Percentiles rank a stretch among this genome's conserved stretches.
Conservation (phyloP, 2,113 vertebrate species). For the Cathartes aura region DNA sequence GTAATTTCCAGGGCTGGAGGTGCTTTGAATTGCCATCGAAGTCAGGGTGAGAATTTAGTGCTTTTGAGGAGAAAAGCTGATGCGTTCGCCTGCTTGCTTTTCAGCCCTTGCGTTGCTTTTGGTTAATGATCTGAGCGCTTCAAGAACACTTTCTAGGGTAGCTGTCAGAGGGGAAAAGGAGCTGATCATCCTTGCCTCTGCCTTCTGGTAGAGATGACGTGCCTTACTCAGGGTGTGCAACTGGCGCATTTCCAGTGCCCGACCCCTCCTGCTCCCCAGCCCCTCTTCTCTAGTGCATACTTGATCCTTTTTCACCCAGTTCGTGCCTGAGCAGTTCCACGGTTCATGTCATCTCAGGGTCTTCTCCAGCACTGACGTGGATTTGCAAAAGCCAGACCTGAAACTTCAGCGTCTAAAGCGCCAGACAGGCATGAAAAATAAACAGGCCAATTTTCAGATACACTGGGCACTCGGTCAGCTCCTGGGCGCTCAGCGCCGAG, state of each 20-base stretch:
- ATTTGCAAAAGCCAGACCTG: background rate
- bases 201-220: too few relatives aligned
- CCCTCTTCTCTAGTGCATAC: background rate
- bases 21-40: fast-evolving
- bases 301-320: too few relatives aligned
- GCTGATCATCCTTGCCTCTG: background rate
- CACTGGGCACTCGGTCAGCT: fast-evolving
- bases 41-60: background rate
- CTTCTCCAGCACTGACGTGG: background rate
- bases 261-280: background rate
- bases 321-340: fast-evolving
- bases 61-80: background rate
- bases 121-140: background rate
- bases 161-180: background rate
- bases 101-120: background rate
- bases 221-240: background rate
- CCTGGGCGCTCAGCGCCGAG: fast-evolving
- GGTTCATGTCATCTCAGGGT: background rate
- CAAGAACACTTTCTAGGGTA: background rate
- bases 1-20: background rate
- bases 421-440: background rate
- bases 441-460: background rate
- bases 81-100: background rate
- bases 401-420: background rate
- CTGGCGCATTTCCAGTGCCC: fast-evolving